Base-by-base conservation (phyloP, 2,113 vertebrate genomes). In the Bombycilla garrulus region DNA sequence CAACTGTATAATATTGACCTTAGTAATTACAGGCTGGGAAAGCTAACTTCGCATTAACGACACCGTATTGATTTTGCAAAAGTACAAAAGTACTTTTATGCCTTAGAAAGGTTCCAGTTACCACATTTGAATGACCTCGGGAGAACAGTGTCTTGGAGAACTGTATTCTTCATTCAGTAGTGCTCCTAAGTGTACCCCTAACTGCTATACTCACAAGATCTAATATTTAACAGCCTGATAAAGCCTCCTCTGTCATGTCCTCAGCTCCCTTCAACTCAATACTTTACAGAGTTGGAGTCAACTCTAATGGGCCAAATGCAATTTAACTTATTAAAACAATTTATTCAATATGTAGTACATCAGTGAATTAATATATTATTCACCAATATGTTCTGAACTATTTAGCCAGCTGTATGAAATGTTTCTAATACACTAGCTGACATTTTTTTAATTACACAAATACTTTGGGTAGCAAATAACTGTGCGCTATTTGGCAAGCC, bases 381-480 rank as follows among this genome's bases (percentile, higher is more conserved):
- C 95, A 90, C 88, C 83, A 83, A 88, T 92, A 93, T 38, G 15
- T 92, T 95, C 69, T 48, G 90, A 95, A 95, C 77, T 95, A 94
- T 94, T 96, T 93, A 92, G 77, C 93, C 90, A 95, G 93, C 86
- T 96, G 94, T 88, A 83, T 78, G 80, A 88, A 96, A 96, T 95
- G 95, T 93, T 96, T 95, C 94, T 95, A 96, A 94, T 96, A 94
- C 80, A 78, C 86, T 93, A 74, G 93, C 92, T 96, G 92, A 94
- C 88, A 76, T 95, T 96, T 96, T 95, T 97, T 96, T 96, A 97
- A 96, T 97, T 93, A 95, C 85, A 95, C 83, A 95, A 97, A 96
- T 96, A 96, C 92, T 94, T 95, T 50, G 86, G 38, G 61, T 90
- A 72, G 88, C 88, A 96, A 96, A 96, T 92, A 96, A 94, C 90